Evolutionary conservation across 2,113 vertebrate genomes (phyloP), one percentile per base, ranked within the genome.

Genomic region (Rhabdornis inornatus): DNA sequence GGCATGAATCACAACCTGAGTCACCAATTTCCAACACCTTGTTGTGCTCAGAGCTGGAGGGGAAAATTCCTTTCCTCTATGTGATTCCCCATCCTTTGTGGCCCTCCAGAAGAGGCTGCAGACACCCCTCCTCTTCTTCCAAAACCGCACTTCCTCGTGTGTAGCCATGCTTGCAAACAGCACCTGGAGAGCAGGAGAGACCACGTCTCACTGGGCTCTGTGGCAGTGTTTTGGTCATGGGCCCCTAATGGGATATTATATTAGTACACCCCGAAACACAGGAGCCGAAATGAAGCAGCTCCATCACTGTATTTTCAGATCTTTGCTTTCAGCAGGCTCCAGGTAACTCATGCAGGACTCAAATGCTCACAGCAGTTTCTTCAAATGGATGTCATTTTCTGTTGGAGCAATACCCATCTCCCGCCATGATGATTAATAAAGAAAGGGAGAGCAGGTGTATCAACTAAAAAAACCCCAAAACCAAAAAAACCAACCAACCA

Each of bases 1-100:
- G 68, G 40, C 20, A 8, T 94, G 92, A 97, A 49, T 97, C 94
- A 96, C 7, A 42, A 19, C 60, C 37, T 93, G 90, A 95, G 64
- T 92, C 92, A 96, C 3, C 15, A 56, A 31, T 66, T 77, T 33
- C 42, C 79, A 90, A 52, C 28, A 24, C 60, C 40, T 33, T 3
- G 2, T 70, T 77, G 76, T 84, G 42, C 47, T 70, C 16, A 20
- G 76, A 83, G 71, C 47, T 19, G 23, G 30, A 72, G 47, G 33
- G 39, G 40, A 84, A 95, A 76, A 77, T 78, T 80, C 79, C 39
- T 83, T 47, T 76, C 52, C 27, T 59, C 23, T 33, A 2, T 39
- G 31, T 49, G 65, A 31, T 35, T n/a, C 23, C 49, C 31, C 4
- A 1, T 24, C 55, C 85, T n/a, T 16, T 15, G 5, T 4, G 1